Evolutionary conservation across 2,888 invertebrate species (phyloP).

Genomic region (Meta bourneti): DNA sequence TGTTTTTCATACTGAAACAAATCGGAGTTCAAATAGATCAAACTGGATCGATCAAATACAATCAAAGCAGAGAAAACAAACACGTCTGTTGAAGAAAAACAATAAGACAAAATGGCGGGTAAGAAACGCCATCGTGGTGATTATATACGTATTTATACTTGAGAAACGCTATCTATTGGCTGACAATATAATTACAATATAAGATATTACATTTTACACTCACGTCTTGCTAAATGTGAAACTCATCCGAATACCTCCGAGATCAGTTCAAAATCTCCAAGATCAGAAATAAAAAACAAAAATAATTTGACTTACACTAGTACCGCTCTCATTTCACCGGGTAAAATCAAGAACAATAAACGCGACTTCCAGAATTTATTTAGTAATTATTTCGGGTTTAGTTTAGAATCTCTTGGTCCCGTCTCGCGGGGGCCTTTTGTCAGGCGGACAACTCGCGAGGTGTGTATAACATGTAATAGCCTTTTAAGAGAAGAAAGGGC

Average conservation of each 20-base stretch:
- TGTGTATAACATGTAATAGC: conserved; percentile 32
- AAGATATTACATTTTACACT: too few relatives aligned
- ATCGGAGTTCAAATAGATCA: too few relatives aligned
- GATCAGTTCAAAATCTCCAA: conserved; percentile 29
- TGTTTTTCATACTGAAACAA: too few relatives aligned
- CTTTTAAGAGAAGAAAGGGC: conserved; percentile 47
- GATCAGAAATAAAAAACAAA: too few relatives aligned
- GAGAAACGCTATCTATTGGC: too few relatives aligned
- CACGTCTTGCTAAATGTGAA: too few relatives aligned
- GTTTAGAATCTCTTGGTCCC: conserved; percentile 11
- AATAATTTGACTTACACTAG: conserved; percentile 27
- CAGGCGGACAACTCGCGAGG: not conserved
- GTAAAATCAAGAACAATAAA: conserved; percentile 38
- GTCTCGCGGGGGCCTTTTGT: conserved; percentile 47
- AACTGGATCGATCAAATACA: too few relatives aligned
- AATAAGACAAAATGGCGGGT: not conserved
- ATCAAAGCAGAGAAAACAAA: too few relatives aligned
- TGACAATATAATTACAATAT: too few relatives aligned
- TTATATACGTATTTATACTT: too few relatives aligned
- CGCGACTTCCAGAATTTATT: conserved; percentile 43
- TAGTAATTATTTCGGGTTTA: conserved; percentile 52
- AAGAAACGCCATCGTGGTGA: not conserved
- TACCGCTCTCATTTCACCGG: conserved; percentile 3
- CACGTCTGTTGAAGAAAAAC: too few relatives aligned
- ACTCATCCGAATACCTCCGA: not conserved